Conservation (phyloP, 2,888 invertebrate species). For the Drosophila borealis region DNA sequence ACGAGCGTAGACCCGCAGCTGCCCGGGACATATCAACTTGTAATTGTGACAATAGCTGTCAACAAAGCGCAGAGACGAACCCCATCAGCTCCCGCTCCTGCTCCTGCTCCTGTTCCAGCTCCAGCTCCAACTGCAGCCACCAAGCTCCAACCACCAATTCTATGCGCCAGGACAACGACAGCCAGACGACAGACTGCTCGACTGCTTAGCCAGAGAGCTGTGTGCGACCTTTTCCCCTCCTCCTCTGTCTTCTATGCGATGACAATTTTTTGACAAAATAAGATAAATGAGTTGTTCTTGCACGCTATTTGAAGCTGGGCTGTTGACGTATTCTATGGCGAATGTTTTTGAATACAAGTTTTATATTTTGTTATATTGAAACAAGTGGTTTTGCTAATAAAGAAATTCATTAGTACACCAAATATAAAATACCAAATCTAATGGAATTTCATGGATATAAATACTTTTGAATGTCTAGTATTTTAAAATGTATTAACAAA, state of each 20-base stretch:
- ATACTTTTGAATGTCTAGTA: too few relatives aligned
- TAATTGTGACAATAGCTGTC: conserved; percentile 83
- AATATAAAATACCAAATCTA: too few relatives aligned
- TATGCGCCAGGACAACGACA: conserved; percentile 37
- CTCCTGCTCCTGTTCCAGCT: background rate
- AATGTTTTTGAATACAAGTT: background rate
- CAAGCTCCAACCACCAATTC: conserved; percentile 2
- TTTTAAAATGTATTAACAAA: too few relatives aligned
- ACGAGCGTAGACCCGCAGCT: conserved; percentile 54
- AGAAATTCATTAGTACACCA: too few relatives aligned
- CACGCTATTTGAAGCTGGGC: conserved; percentile 12
- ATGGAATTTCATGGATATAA: too few relatives aligned
- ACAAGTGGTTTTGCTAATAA: background rate
- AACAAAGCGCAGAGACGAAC: conserved; percentile 69
- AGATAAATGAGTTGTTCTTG: conserved; percentile 79
- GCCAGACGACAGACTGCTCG: conserved; percentile 35
- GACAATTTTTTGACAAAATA: conserved; percentile 83
- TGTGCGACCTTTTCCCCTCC: conserved; percentile 54
- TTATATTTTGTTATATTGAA: background rate
- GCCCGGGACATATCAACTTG: conserved; percentile 78
- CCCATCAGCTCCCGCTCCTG: conserved; percentile 7
- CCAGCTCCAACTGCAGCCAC: background rate
- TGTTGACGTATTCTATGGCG: background rate
- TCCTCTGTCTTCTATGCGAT: conserved; percentile 41
- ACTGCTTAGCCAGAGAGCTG: conserved; percentile 69